Evolutionary conservation across 2,113 vertebrate species (phyloP).

Genomic region (Apteryx mantelli): DNA sequence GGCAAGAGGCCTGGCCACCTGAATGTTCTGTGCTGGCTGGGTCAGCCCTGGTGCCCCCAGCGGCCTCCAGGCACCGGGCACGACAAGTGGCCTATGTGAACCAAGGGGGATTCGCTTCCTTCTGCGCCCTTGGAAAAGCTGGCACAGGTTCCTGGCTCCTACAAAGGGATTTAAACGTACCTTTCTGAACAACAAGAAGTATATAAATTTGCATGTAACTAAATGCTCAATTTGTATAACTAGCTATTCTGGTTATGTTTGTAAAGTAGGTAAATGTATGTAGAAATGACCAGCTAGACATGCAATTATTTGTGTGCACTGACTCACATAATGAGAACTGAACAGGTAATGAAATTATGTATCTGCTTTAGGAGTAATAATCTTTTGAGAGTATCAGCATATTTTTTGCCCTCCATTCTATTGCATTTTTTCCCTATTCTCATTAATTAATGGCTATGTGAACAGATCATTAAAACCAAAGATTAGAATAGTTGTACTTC

Average conservation of each 20-base stretch:
- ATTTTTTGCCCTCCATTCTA: not conserved
- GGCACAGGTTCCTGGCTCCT: conserved; percentile 46
- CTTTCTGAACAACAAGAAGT: conserved; percentile 47
- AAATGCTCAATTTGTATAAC: conserved; percentile 53
- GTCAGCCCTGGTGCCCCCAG: conserved; percentile 43
- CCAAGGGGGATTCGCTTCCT: conserved; percentile 57
- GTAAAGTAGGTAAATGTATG: conserved; percentile 12
- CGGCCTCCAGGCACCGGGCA: conserved; percentile 28
- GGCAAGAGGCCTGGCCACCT: conserved; percentile 18
- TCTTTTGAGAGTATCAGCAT: not conserved
- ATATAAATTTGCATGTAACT: conserved; percentile 55
- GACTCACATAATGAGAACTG: not conserved
- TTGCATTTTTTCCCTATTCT: not conserved
- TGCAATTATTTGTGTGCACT: not conserved
- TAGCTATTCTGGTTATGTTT: conserved; percentile 33
- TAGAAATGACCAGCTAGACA: conserved; percentile 16
- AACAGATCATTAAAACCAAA: not conserved
- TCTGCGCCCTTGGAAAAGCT: conserved; percentile 51
- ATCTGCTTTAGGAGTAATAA: not conserved
- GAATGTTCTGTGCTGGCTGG: not conserved
- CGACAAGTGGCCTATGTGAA: conserved; percentile 52
- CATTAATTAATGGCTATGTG: not conserved
- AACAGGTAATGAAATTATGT: not conserved
- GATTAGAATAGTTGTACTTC: not conserved
- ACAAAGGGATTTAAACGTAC: conserved; percentile 57